Percentiles rank a stretch among this genome's conserved stretches.
phyloP scores from a whole-genome alignment of 2,113 vertebrate genomes.

The Pycnonotus jocosus region DNA sequence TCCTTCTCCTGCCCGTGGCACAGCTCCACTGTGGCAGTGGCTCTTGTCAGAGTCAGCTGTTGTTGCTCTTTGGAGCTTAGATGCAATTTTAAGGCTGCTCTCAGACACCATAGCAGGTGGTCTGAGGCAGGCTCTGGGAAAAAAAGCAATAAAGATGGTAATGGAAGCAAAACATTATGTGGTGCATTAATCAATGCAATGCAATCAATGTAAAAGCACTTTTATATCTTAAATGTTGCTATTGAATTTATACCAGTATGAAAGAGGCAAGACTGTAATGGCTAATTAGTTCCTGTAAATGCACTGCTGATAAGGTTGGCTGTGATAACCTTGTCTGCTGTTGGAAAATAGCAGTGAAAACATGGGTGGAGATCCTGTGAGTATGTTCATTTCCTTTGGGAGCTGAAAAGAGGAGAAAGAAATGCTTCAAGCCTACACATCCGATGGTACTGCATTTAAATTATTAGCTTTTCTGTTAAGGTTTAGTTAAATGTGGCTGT shows the following conservation, averaged over 20 bases:
- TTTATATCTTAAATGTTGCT: neutral
- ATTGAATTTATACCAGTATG: neutral
- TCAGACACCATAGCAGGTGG: neutral
- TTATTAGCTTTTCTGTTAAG: neutral
- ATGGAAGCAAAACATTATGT: neutral
- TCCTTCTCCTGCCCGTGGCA: neutral
- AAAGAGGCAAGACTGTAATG: neutral
- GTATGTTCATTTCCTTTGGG: neutral
- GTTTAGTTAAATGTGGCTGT: neutral
- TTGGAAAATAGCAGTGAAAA: neutral
- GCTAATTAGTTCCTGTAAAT: constrained; percentile 21
- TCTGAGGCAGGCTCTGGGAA: neutral
- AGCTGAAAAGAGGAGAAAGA: neutral
- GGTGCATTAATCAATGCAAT: neutral
- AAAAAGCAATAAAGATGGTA: neutral
- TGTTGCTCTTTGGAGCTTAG: neutral
- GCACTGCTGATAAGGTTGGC: neutral
- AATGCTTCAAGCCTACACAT: neutral
- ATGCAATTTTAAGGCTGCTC: neutral
- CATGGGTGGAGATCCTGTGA: neutral
- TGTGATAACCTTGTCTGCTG: neutral
- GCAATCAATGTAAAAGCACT: constrained; percentile 3
- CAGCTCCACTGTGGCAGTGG: neutral
- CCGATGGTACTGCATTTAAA: neutral
- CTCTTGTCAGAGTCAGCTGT: neutral